These are phyloP conservation scores for Cantharis nigra DNA, from an alignment of 2,888 invertebrate species.

Conservation along the genomic window DNA sequence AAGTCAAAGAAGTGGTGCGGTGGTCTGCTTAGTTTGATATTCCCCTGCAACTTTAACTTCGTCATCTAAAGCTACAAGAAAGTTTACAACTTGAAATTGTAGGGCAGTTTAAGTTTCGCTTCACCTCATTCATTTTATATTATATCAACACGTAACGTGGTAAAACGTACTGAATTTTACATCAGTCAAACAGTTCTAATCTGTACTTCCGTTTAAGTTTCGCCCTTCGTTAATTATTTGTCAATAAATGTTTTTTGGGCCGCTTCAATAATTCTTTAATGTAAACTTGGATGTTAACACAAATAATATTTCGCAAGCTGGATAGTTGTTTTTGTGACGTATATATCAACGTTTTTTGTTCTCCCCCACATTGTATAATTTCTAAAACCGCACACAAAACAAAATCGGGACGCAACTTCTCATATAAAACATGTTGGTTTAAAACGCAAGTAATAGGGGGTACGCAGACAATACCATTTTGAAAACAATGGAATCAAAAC, in stretches of 20 bases:
- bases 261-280: conserved; percentile 6
- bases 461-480: conserved; percentile 34
- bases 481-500: conserved; percentile 34
- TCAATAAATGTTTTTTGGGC: conserved; percentile 13
- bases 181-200: conserved; percentile 41
- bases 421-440: conserved; percentile 27
- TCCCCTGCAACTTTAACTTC: neutral
- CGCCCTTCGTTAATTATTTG: conserved; percentile 25
- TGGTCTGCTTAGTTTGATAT: conserved; percentile 15
- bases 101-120: conserved; percentile 20
- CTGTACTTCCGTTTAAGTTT: conserved; percentile 36
- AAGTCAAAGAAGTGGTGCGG: neutral
- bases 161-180: conserved; percentile 38
- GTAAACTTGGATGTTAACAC: conserved; percentile 11
- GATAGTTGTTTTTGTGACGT: neutral
- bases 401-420: conserved; percentile 14
- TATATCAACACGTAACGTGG: conserved; percentile 24
- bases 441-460: conserved; percentile 30
- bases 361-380: neutral
- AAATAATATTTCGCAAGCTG: conserved; percentile 5
- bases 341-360: neutral
- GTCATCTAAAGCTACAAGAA: conserved; percentile 5
- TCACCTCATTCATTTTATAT: conserved; percentile 33
- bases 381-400: conserved; percentile 9
- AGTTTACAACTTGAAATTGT: conserved; percentile 14